phyloP scores from a whole-genome alignment of 2,113 vertebrate genomes.

The Mesocricetus auratus region DNA sequence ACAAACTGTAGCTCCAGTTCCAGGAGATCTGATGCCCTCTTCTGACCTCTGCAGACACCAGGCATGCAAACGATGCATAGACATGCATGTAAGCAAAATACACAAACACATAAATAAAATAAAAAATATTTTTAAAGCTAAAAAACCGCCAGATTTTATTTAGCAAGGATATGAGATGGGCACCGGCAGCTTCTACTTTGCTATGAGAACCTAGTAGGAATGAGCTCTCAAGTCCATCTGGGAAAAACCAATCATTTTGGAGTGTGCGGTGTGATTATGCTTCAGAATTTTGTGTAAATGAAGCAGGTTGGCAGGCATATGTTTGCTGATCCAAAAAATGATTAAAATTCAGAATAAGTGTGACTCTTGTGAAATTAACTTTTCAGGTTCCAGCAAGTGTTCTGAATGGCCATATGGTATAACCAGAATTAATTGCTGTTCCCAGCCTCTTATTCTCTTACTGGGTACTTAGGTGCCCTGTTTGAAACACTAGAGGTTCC shows the following conservation, averaged over 20 bases:
- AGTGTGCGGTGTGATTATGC: slow-evolving; percentile 59
- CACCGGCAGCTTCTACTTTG: slow-evolving; percentile 58
- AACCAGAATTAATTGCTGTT: slow-evolving; percentile 73
- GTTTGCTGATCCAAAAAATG: slow-evolving; percentile 78
- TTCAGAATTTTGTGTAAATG: slow-evolving; percentile 75
- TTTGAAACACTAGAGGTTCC: slow-evolving; percentile 68
- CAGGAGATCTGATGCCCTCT: not conserved
- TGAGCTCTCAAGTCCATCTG: slow-evolving; percentile 65
- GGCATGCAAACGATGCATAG: not conserved
- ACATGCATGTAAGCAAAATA: not conserved
- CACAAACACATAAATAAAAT: not conserved
- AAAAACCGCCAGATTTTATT: slow-evolving; percentile 1
- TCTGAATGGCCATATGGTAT: slow-evolving; percentile 75
- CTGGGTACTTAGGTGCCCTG: slow-evolving; percentile 61
- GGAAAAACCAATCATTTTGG: slow-evolving; percentile 72
- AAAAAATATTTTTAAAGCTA: not conserved
- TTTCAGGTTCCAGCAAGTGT: slow-evolving; percentile 69
- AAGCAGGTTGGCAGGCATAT: slow-evolving; percentile 80
- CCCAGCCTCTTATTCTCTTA: slow-evolving; percentile 68
- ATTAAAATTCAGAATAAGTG: slow-evolving; percentile 82
- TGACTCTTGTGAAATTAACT: slow-evolving; percentile 77
- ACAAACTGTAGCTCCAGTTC: not conserved
- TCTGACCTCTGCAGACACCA: not conserved
- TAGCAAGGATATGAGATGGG: slow-evolving; percentile 56
- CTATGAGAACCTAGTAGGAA: slow-evolving; percentile 58